These are phyloP conservation scores for Apomyelois bistriatella DNA, from an alignment of 2,888 invertebrate species.

Conservation along the genomic window DNA sequence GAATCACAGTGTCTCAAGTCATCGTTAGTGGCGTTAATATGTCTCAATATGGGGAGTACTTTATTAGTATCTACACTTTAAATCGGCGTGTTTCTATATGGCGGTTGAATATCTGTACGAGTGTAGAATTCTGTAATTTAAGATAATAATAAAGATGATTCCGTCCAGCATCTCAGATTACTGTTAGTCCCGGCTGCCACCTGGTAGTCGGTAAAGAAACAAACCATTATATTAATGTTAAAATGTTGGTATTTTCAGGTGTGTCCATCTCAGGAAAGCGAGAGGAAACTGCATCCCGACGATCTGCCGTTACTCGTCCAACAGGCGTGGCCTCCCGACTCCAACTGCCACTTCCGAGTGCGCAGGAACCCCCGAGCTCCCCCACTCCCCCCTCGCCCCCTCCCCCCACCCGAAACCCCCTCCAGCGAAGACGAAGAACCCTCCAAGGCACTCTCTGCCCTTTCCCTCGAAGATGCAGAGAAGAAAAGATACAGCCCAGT, in stretches of 20 bases:
- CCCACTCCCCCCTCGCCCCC: slow-evolving; percentile 83
- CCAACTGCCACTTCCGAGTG: slow-evolving; percentile 89
- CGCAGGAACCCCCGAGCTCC: slow-evolving; percentile 90
- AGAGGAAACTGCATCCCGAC: slow-evolving; percentile 92
- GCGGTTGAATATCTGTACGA: too few relatives aligned
- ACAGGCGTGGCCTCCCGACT: slow-evolving; percentile 84
- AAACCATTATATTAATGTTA: too few relatives aligned
- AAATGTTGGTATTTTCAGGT: slow-evolving; percentile 63
- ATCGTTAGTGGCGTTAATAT: too few relatives aligned
- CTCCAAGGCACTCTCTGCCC: slow-evolving; percentile 62
- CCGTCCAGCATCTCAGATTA: too few relatives aligned
- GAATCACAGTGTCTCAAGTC: too few relatives aligned
- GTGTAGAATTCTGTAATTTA: too few relatives aligned
- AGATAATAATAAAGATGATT: too few relatives aligned
- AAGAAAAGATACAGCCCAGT: slow-evolving; percentile 69
- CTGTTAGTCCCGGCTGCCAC: too few relatives aligned
- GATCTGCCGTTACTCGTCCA: slow-evolving; percentile 91
- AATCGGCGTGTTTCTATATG: too few relatives aligned
- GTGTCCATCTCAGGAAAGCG: slow-evolving; percentile 78
- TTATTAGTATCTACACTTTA: too few relatives aligned
- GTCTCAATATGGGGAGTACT: too few relatives aligned
- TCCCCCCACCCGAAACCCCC: slow-evolving; percentile 51
- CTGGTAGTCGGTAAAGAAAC: too few relatives aligned
- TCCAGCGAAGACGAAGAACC: slow-evolving; percentile 53
- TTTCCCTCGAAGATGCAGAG: slow-evolving; percentile 65